Evolutionary conservation across 2,797 vertebrate genomes (phyloP).

Genomic region (Anomalospiza imberbis): DNA sequence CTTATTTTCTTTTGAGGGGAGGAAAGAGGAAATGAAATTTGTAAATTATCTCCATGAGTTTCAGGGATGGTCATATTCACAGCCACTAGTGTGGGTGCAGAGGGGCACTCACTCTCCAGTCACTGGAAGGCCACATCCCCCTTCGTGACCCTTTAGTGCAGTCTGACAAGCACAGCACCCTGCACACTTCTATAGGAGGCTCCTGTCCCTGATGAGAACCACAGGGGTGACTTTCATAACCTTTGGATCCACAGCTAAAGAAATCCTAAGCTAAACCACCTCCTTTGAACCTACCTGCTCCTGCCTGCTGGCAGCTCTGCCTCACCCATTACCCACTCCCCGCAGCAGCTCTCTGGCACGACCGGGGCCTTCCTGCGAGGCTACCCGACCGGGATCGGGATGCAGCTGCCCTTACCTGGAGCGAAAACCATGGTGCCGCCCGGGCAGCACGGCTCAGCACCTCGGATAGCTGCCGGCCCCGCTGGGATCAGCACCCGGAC

Average conservation of each 20-base stretch:
- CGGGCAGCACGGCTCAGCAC: background rate
- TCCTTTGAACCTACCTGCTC: background rate
- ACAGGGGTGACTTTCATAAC: background rate
- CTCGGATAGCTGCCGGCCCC: background rate
- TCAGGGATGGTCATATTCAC: background rate
- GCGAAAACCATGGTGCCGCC: conserved; percentile 53
- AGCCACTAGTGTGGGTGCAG: background rate
- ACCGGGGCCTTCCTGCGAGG: background rate
- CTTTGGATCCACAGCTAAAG: background rate
- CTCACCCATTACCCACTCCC: background rate
- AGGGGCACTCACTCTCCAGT: background rate
- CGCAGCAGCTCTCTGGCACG: background rate
- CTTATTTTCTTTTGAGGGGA: background rate
- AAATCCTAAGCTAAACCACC: background rate
- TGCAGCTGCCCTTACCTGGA: conserved; percentile 50
- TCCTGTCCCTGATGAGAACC: background rate
- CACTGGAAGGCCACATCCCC: background rate
- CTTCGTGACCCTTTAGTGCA: background rate
- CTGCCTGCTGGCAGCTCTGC: background rate
- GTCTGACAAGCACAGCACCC: background rate
- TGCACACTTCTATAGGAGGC: background rate
- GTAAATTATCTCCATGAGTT: background rate
- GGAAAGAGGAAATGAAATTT: background rate
- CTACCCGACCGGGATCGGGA: background rate
- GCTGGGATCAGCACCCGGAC: background rate